phyloP scores from a whole-genome alignment of 2,888 invertebrate species.

The Carcina quercana region DNA sequence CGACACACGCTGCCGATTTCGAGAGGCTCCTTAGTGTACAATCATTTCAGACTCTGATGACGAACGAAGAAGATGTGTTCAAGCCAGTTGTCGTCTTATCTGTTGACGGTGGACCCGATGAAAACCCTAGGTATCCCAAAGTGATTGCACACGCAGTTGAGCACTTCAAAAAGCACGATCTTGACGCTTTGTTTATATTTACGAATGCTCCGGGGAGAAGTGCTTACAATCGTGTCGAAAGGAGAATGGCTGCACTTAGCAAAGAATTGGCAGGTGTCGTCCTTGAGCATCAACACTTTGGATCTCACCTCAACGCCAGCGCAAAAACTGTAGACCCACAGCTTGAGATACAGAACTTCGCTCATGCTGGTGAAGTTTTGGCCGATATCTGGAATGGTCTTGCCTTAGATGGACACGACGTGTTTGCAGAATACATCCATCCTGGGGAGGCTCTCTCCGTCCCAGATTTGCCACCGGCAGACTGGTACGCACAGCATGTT shows the following conservation, averaged over 20 bases:
- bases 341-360: slow-evolving; percentile 33
- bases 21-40: too few relatives aligned
- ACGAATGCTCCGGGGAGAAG: slow-evolving; percentile 36
- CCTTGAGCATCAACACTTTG: slow-evolving; percentile 30
- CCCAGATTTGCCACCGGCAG: background rate
- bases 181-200: slow-evolving; percentile 23
- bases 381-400: slow-evolving; percentile 27
- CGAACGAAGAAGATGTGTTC: too few relatives aligned
- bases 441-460: background rate
- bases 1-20: too few relatives aligned
- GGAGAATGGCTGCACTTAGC: slow-evolving; percentile 36
- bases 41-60: too few relatives aligned
- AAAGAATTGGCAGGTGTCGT: slow-evolving; percentile 27
- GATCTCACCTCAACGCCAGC: slow-evolving; percentile 25
- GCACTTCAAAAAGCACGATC: too few relatives aligned
- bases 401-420: background rate
- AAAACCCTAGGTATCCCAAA: too few relatives aligned
- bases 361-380: slow-evolving; percentile 27
- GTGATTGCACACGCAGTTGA: too few relatives aligned
- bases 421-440: background rate
- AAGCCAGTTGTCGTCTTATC: too few relatives aligned
- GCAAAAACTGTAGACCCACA: slow-evolving; percentile 27
- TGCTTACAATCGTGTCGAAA: slow-evolving; percentile 33
- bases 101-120: too few relatives aligned
- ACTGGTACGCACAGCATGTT: background rate